phyloP scores from a whole-genome alignment of 2,888 invertebrate species.

The Parnassius apollo region DNA sequence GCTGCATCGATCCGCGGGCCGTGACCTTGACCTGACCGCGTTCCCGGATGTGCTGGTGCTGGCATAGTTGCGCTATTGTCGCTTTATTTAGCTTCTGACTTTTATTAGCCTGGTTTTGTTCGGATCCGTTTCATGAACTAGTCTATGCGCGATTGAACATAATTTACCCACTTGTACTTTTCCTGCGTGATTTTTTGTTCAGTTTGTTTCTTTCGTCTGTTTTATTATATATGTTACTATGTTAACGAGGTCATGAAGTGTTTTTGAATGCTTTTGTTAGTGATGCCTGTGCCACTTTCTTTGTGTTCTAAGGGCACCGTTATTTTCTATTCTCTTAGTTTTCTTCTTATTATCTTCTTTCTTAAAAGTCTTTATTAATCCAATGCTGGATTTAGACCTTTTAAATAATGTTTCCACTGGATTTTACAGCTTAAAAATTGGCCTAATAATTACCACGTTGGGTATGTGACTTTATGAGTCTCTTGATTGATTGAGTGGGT shows the following conservation, averaged over 20 bases:
- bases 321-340: not conserved
- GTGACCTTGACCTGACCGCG: constrained; percentile 84
- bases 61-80: constrained; percentile 72
- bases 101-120: constrained; percentile 68
- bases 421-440: not conserved
- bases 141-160: constrained; percentile 24
- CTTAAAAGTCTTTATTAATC: too few relatives aligned
- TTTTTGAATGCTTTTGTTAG: constrained; percentile 9
- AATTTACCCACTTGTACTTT: constrained; percentile 15
- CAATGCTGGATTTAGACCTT: too few relatives aligned
- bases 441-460: not conserved
- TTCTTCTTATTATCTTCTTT: not conserved
- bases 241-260: constrained; percentile 4
- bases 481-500: too few relatives aligned
- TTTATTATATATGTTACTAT: not conserved
- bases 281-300: constrained; percentile 9
- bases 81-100: constrained; percentile 62
- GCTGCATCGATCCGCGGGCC: constrained; percentile 84
- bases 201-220: not conserved
- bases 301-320: constrained; percentile 2
- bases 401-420: not conserved
- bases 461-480: too few relatives aligned
- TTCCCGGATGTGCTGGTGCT: constrained; percentile 73
- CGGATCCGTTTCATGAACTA: constrained; percentile 24
- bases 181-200: constrained; percentile 14